phyloP scores from a whole-genome alignment of 1,140 invertebrate species.

The Drosophila grimshawi region DNA sequence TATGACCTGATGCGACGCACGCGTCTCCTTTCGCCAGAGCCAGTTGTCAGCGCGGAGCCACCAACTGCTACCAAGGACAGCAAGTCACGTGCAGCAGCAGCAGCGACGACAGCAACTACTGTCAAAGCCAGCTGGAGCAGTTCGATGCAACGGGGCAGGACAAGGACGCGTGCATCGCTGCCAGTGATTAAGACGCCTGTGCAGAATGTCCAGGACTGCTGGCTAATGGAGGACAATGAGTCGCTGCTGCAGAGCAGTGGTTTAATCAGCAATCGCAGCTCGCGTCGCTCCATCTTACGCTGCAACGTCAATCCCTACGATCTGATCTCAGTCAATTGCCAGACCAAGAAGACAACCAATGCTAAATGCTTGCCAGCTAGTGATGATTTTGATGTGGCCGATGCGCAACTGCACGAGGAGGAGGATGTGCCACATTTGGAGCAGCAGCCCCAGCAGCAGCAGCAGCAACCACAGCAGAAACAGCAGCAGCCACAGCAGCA shows the following conservation, averaged over 20 bases:
- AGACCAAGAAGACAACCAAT: conserved; percentile 34
- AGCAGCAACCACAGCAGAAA: conserved; percentile 1
- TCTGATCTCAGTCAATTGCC: conserved; percentile 86
- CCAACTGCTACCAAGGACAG: conserved; percentile 25
- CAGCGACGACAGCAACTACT: conserved; percentile 3
- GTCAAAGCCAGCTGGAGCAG: not conserved
- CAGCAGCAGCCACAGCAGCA: conserved; percentile 26
- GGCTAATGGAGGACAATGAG: conserved; percentile 77
- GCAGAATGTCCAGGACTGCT: conserved; percentile 84
- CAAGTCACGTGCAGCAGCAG: conserved; percentile 40
- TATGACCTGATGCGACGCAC: conserved; percentile 92
- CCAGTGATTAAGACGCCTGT: conserved; percentile 18
- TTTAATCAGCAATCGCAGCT: conserved; percentile 45
- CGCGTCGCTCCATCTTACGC: conserved; percentile 90
- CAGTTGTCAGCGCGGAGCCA: conserved; percentile 34
- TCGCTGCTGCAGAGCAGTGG: conserved; percentile 85
- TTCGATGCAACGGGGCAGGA: conserved; percentile 56
- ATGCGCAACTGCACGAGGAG: conserved; percentile 72
- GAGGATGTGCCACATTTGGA: conserved; percentile 26
- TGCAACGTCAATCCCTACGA: conserved; percentile 95
- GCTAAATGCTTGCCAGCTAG: conserved; percentile 22
- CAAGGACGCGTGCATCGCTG: conserved; percentile 56
- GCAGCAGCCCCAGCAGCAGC: conserved; percentile 18
- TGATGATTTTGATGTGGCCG: conserved; percentile 78
- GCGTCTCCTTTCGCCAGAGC: conserved; percentile 87